Evolutionary conservation across 2,113 vertebrate species (phyloP), one percentile per base, ranked within the genome.

Genomic region (Myrmecophaga tridactyla): DNA sequence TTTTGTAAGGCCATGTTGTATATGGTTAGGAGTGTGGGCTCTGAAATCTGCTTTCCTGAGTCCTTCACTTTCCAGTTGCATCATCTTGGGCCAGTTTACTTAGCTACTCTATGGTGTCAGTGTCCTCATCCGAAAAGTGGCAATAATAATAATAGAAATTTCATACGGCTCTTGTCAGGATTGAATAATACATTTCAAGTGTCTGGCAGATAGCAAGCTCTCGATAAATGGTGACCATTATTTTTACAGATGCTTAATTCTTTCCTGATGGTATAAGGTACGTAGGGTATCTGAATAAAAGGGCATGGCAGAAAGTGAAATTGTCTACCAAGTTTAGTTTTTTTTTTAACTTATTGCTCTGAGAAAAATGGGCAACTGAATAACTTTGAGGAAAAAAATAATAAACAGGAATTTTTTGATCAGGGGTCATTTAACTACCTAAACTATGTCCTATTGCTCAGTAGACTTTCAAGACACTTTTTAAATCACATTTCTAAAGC

Each of bases 281-380:
- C 76, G 56, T 39, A 89, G 23, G n/a, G 34, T 34, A 73, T 94
- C 60, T 48, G 23, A 87, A 90, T 25, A 85, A 94, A 78, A 94
- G 27, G 39, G 67, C 23, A 88, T 14, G 58, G 56, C n/a, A 65
- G 53, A 58, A 82, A 76, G n/a, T 53, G 15, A 87, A 85, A 88
- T 25, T 81, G 27, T 63, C 72, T 18, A 58, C 51, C 41, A 70
- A 31, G 18, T 89, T 91, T 51, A 31, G 17, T 60, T 93, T 41
- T 95, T 63, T 95, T 63, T 67, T 63, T 60, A 83, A 89, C 23
- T 41, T 46, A 65, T 39, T 51, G 48, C 83, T 51, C 17, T 21
- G 65, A 92, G 77, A 80, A 60, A 84, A 91, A 82, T 82, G 9
- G 94, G 48, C 78, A 96, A 86, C 83, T 53, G 23, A 86, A 48